These are phyloP conservation scores for Monopterus albus DNA, from an alignment of 2,113 vertebrate genomes.

Conservation along the genomic window DNA sequence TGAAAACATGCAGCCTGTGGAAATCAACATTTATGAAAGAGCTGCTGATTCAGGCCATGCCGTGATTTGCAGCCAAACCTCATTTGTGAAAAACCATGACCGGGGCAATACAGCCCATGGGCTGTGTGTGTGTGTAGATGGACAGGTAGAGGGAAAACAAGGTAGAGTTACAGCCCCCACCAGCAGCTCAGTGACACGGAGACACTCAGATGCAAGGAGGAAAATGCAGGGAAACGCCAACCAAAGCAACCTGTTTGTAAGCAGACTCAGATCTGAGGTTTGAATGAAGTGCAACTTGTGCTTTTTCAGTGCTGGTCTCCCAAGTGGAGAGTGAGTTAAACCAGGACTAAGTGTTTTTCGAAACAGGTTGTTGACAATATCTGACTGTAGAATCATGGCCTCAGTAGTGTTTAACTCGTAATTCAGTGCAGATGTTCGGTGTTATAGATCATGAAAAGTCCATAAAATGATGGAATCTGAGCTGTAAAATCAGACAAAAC, in stretches of 20 bases:
- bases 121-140: conserved; percentile 11
- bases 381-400: too few species aligned
- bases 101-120: conserved; percentile 56
- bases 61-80: conserved; percentile 73
- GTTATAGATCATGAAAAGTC: too few species aligned
- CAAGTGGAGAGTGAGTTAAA: neutral
- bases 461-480: too few species aligned
- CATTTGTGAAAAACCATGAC: conserved; percentile 77
- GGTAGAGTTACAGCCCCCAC: conserved; percentile 48
- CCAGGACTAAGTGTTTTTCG: neutral
- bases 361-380: too few species aligned
- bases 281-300: neutral
- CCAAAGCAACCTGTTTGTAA: conserved; percentile 14
- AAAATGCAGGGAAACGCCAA: conserved; percentile 20
- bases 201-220: conserved; percentile 40
- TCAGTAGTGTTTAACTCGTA: too few species aligned
- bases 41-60: conserved; percentile 74
- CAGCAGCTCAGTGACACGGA: conserved; percentile 10
- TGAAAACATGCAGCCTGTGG: conserved; percentile 54
- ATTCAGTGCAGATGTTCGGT: too few species aligned
- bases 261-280: neutral
- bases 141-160: conserved; percentile 27
- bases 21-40: conserved; percentile 69
- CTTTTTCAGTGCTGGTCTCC: too few species aligned
- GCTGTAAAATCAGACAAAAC: too few species aligned